Percentiles rank a stretch among this genome's conserved stretches.
phyloP scores from a whole-genome alignment of 1,140 invertebrate genomes.

The Halyomorpha halys region DNA sequence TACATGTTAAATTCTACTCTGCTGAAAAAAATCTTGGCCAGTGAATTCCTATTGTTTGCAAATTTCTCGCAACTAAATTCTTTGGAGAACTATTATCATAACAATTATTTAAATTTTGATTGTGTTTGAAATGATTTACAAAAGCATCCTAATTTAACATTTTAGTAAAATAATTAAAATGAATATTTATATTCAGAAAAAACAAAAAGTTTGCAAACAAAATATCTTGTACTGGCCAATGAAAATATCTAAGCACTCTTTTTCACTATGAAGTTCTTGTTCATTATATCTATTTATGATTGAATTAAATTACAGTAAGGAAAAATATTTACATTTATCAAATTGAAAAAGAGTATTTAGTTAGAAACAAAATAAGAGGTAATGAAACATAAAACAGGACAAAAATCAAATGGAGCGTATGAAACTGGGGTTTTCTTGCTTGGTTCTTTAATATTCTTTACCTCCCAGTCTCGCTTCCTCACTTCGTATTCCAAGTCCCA shows the following conservation, averaged over 20 bases:
- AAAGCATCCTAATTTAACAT: too few relatives aligned
- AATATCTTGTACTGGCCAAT: conserved; percentile 12
- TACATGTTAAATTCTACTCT: conserved; percentile 13
- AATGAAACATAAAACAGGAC: conserved; percentile 3
- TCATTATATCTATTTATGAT: background rate
- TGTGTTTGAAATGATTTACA: too few relatives aligned
- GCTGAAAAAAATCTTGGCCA: conserved; percentile 2
- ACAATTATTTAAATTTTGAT: too few relatives aligned
- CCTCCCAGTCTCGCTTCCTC: conserved; percentile 95
- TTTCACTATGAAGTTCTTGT: background rate
- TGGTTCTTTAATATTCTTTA: conserved; percentile 39
- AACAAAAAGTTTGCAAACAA: conserved; percentile 18
- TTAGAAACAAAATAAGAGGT: background rate
- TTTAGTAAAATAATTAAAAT: background rate
- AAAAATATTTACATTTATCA: background rate
- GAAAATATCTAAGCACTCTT: conserved; percentile 6
- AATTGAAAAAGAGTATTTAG: conserved; percentile 9
- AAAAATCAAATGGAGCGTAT: conserved; percentile 7
- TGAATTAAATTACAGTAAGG: background rate
- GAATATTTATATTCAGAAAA: background rate
- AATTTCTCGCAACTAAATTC: conserved; percentile 7
- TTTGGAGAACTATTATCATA: too few relatives aligned
- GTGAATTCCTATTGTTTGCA: conserved; percentile 13
- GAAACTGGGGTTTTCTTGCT: conserved; percentile 5
- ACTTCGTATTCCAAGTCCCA: conserved; percentile 99